Evolutionary conservation across 1,140 invertebrate species (phyloP), one percentile per base, ranked within the genome.

Genomic region (Bombus sibiricus): DNA sequence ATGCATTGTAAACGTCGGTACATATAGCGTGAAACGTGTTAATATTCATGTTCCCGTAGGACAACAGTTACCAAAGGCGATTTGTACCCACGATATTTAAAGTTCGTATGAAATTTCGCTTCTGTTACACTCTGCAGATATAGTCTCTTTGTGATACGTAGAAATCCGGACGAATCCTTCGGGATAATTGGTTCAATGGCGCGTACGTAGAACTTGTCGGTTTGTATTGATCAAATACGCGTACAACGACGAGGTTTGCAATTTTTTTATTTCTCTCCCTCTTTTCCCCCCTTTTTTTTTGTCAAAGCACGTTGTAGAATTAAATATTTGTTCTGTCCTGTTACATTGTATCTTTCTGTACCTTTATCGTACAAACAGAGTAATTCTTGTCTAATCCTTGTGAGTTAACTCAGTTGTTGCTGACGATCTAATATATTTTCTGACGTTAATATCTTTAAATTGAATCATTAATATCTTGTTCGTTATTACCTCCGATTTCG

Each of bases 31-130:
- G 15, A 15, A 34, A 8, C 25, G 2, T 13, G 10, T 71, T 39
- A 39, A 25, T 22, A 9, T 39, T n/a, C 28, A n/a, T 13, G 28
- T 43, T n/a, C 78, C 66, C 32, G 13, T 22, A 43, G 47, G 72
- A 59, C 9, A 32, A 37, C 64, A 66, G 76, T 88, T 76, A 76
- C 75, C 66, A 15, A 12, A 37, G 68, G 73, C 47, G 59, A 87
- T 72, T 72, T 72, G 39, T 3, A 9, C 6, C 12, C 10, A 0
- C 5, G n/a, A 81, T 72, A 87, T 87, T 80, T 72, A 76, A 87
- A 81, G 86, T 72, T 88, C 75, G 80, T 83, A 80, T 39, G 76
- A 59, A 84, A 80, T 87, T 75, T 83, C 86, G 18, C 28, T 62
- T 37, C 39, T 62, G 32, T 62, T 80, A 39, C 59, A 15, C 28